phyloP scores from a whole-genome alignment of 2,797 vertebrate species.

The Tarsius wallacei region DNA sequence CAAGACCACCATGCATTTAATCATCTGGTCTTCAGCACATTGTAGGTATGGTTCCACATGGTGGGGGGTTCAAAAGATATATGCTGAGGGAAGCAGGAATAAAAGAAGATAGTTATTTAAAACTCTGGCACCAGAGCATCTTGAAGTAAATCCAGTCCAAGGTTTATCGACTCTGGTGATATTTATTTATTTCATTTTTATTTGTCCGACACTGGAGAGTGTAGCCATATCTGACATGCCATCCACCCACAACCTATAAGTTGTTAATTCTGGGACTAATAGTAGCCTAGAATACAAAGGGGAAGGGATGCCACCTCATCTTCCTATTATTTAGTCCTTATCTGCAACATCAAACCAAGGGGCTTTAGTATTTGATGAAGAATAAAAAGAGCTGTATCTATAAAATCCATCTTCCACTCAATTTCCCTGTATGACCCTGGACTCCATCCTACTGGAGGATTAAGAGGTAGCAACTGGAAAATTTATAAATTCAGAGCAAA shows the following conservation, averaged over 20 bases:
- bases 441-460: background rate
- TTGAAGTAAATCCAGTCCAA: background rate
- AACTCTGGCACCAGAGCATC: background rate
- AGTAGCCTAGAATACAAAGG: background rate
- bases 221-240: background rate
- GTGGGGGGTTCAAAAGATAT: background rate
- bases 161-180: background rate
- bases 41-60: background rate
- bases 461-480: background rate
- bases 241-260: background rate
- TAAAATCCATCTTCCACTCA: background rate
- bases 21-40: background rate
- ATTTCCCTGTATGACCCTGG: background rate
- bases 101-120: conserved; percentile 7
- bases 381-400: background rate
- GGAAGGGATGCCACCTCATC: background rate
- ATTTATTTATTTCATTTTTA: background rate
- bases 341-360: background rate
- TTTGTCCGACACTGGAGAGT: background rate
- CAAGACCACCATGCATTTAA: background rate
- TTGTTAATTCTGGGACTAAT: background rate
- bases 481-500: background rate
- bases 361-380: background rate
- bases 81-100: background rate
- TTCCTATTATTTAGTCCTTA: background rate